Percentiles rank a stretch among this genome's conserved stretches.
phyloP scores from a whole-genome alignment of 2,113 vertebrate genomes.

The Myocastor coypus region DNA sequence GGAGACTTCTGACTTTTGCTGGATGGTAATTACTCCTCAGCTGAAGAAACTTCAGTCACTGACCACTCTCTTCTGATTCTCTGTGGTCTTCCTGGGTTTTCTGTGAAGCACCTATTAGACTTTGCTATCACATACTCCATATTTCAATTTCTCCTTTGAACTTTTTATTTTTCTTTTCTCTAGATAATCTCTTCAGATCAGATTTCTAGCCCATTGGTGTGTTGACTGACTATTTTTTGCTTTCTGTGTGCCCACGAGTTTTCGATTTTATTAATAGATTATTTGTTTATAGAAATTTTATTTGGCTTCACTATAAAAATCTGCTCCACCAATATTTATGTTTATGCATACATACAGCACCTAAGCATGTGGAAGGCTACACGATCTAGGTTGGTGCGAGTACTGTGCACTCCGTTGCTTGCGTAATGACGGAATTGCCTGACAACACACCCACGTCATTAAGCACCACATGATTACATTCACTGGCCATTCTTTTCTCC shows the following conservation, averaged over 20 bases:
- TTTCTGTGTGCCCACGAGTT: background rate
- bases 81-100: background rate
- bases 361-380: background rate
- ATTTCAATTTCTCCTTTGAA: background rate
- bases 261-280: background rate
- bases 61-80: background rate
- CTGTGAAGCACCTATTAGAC: background rate
- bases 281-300: conserved; percentile 13
- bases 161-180: background rate
- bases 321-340: background rate
- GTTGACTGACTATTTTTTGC: background rate
- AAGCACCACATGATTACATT: background rate
- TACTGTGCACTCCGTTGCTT: background rate
- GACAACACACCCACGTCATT: background rate
- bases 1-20: background rate
- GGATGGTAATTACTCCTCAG: background rate
- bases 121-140: background rate
- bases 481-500: background rate
- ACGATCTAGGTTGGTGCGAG: background rate
- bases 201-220: background rate
- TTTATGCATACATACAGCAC: background rate
- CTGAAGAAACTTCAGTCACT: background rate
- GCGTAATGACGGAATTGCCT: no score
- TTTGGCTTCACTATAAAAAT: background rate
- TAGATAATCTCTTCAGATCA: background rate